Base-by-base conservation (phyloP, 2,888 invertebrate species). In the Drosophila eohydei region DNA sequence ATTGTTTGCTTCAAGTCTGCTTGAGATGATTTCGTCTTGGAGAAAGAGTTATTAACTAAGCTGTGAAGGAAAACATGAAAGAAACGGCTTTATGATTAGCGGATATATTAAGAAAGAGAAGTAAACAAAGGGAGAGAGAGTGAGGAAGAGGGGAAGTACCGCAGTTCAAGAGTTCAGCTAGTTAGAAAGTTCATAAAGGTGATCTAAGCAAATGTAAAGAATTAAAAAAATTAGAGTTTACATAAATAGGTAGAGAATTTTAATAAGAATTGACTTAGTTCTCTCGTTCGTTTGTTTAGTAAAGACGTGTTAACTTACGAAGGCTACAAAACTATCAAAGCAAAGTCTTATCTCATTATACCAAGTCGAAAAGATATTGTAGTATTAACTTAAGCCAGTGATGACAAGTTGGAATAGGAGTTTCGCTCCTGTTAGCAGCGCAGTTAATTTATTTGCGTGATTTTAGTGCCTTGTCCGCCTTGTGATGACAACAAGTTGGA, bases 71-170 rank as follows among this genome's bases (percentile, higher is more conserved):
- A 51, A 50, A 26, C 9, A 14, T 32, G 36, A 30, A 30, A 46
- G 60, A 72, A 71, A 60, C 65, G 38, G 43, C 51, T 30, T 51
- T 16, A n/a, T 62, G 65, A 65, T 71, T 66, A 52, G 65, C 43
- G 26, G 44, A 71, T 59, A 61, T 64, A 50, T 44, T 36, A 28
- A 36, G 12, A 16, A 34, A 46, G 34, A 32, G 2, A 36, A 43
- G 11, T 7, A 6, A 6, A 14, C 14, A 46, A 12, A 4, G 3
- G 12, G 14, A 63, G n/a, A 65, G 55, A 21, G 12, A 55, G 43
- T 55, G 60, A 72, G 56, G 44, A 46, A 63, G 48, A 66, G 36
- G 59, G 54, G 28, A 62, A 59, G 34, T 52, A 21, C 14, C 1
- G n/a, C 26, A 48, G 38, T 38, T 36, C 28, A 46, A 32, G 28